Percentiles rank a stretch among this genome's conserved stretches.
Evolutionary conservation across 2,888 invertebrate genomes (phyloP).

Genomic region (Ochropacha duplaris): DNA sequence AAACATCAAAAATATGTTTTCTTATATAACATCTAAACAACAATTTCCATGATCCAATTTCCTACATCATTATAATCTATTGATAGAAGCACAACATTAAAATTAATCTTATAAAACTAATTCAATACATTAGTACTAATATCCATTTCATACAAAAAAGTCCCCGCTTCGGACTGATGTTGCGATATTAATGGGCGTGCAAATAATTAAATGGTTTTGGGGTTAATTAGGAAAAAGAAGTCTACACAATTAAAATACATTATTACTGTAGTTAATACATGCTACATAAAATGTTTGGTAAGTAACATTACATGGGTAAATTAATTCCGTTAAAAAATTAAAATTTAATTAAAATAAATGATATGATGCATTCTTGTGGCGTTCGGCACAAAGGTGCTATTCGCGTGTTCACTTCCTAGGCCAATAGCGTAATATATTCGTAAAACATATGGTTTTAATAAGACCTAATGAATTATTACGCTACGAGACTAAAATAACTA

Average conservation of each 20-base stretch:
- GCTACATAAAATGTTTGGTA: conserved; percentile 55
- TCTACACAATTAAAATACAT: conserved; percentile 36
- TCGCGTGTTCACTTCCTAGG: conserved; percentile 47
- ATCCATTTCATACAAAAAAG: conserved; percentile 81
- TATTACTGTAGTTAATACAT: conserved; percentile 37
- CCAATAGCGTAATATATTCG: conserved; percentile 40
- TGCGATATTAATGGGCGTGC: conserved; percentile 31
- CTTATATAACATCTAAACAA: not conserved
- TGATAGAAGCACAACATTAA: conserved; percentile 12
- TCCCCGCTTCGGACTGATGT: conserved; percentile 62
- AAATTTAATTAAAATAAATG: conserved; percentile 81
- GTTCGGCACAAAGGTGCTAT: conserved; percentile 58
- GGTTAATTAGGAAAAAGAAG: conserved; percentile 33
- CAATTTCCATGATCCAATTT: conserved; percentile 15
- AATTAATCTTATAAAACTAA: conserved; percentile 30
- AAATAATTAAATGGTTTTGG: conserved; percentile 50
- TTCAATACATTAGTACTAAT: conserved; percentile 27
- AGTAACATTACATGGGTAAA: conserved; percentile 63
- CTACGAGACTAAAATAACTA: conserved; percentile 31
- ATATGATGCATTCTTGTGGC: conserved; percentile 83
- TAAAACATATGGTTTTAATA: conserved; percentile 15
- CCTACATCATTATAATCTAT: not conserved
- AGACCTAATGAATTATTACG: conserved; percentile 28
- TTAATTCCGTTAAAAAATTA: conserved; percentile 68
- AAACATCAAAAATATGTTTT: conserved; percentile 4